These are phyloP conservation scores for Volucella bombylans DNA, from an alignment of 2,888 invertebrate genomes.

Conservation along the genomic window DNA sequence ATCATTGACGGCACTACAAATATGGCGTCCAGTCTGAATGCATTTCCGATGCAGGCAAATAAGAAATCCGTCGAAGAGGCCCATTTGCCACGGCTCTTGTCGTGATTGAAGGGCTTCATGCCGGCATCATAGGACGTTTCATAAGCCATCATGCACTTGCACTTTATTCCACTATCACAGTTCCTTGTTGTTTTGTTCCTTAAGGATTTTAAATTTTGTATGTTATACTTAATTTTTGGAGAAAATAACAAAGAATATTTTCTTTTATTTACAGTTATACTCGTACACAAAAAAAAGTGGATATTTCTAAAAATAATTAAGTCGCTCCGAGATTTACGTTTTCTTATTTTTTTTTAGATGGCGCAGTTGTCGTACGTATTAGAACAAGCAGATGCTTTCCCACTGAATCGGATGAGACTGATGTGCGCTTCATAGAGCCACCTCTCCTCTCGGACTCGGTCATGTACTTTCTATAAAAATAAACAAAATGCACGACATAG, in stretches of 20 bases:
- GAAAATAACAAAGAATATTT: too few species aligned
- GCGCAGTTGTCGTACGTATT: not conserved
- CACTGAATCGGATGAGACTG: slow-evolving; percentile 8
- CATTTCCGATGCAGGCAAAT: slow-evolving; percentile 90
- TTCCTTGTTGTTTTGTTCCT: too few species aligned
- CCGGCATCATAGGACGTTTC: slow-evolving; percentile 79
- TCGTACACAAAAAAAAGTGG: too few species aligned
- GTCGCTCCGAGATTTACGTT: too few species aligned
- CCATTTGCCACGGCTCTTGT: slow-evolving; percentile 86
- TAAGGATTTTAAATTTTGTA: too few species aligned
- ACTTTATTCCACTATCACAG: too few species aligned
- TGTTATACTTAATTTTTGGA: too few species aligned
- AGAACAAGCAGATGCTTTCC: slow-evolving; percentile 2
- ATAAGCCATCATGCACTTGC: slow-evolving; percentile 30
- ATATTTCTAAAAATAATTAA: too few species aligned
- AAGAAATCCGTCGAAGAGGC: slow-evolving; percentile 89
- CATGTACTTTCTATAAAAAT: too few species aligned
- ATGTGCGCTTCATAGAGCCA: not conserved
- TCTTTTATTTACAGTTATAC: too few species aligned
- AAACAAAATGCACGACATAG: too few species aligned
- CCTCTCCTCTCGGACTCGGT: not conserved
- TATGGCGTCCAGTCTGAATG: slow-evolving; percentile 91
- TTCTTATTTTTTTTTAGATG: not conserved
- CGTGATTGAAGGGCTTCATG: slow-evolving; percentile 79
- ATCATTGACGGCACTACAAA: slow-evolving; percentile 86